Percentiles rank a stretch among this genome's conserved stretches.
These are phyloP conservation scores for Heliconius hermathena DNA, from an alignment of 1,140 invertebrate species.

Conservation along the genomic window DNA sequence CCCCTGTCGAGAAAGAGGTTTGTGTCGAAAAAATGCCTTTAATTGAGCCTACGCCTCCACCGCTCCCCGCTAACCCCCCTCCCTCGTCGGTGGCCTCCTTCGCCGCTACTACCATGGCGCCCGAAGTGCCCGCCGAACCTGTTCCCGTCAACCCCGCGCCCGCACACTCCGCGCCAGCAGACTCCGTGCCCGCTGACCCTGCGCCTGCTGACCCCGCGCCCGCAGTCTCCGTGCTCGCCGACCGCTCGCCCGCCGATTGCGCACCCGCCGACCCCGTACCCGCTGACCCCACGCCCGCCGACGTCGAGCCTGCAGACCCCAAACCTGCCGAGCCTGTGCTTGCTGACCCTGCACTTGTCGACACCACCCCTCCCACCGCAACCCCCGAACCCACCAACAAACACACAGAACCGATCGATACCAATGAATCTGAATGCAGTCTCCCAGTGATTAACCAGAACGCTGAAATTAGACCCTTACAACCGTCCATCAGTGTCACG, in stretches of 20 bases:
- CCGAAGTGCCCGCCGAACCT: conserved; percentile 29
- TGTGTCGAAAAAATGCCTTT: conserved; percentile 79
- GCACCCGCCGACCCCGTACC: conserved; percentile 16
- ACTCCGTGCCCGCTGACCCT: too few species aligned
- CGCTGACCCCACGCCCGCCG: conserved; percentile 59
- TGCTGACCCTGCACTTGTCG: conserved; percentile 75
- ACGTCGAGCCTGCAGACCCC: background rate
- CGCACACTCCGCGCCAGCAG: too few species aligned
- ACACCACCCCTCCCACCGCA: conserved; percentile 76
- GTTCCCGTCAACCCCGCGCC: background rate
- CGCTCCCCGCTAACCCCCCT: conserved; percentile 79
- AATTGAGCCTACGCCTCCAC: conserved; percentile 78
- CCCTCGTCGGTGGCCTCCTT: conserved; percentile 80
- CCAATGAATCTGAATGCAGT: conserved; percentile 21
- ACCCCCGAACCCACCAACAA: conserved; percentile 28
- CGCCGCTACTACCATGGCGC: conserved; percentile 80
- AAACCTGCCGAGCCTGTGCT: background rate
- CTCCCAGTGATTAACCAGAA: conserved; percentile 13
- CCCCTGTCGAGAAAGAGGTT: conserved; percentile 79
- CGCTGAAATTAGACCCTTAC: conserved; percentile 21
- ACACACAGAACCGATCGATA: conserved; percentile 28
- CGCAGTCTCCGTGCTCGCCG: too few species aligned
- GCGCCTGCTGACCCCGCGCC: too few species aligned
- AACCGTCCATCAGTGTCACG: conserved; percentile 10
- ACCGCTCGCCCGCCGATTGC: too few species aligned